A percentile compares a stretch with the other conserved stretches of the same genome.
Conservation (phyloP, 2,113 vertebrate genomes). For the Saccopteryx leptura region DNA sequence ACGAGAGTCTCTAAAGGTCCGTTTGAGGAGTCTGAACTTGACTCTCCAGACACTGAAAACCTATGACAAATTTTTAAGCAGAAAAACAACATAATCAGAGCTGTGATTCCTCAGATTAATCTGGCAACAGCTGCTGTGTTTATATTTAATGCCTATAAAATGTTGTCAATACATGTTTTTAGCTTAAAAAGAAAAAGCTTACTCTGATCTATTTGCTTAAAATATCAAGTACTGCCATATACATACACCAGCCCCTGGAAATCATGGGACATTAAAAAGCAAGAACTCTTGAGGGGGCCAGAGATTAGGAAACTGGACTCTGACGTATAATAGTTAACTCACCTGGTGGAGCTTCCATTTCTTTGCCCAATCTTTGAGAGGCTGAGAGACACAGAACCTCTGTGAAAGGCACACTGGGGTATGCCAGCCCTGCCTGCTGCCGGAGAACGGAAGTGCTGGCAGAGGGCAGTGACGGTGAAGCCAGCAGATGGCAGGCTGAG, state of each 20-base stretch:
- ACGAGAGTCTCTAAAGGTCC: background rate
- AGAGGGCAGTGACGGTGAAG: background rate
- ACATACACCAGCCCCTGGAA: background rate
- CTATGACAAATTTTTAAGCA: background rate
- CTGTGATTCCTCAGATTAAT: background rate
- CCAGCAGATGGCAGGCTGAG: background rate
- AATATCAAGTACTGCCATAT: background rate
- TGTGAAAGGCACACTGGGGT: background rate
- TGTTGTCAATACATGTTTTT: background rate
- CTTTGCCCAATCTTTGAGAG: conserved; percentile 10
- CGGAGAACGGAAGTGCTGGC: background rate
- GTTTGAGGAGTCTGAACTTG: conserved; percentile 5
- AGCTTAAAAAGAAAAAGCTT: conserved; percentile 22
- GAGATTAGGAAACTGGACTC: background rate
- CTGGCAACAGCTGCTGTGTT: background rate
- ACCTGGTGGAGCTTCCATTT: background rate
- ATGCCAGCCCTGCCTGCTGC: background rate
- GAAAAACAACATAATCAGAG: background rate
- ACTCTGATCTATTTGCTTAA: background rate
- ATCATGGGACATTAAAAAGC: background rate
- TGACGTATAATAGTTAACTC: background rate
- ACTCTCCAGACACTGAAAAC: background rate
- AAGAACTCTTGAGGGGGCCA: background rate
- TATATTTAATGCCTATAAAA: conserved; percentile 13
- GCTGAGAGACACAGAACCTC: background rate